These are phyloP conservation scores for Synergus gifuensis DNA, from an alignment of 2,888 invertebrate species.

Conservation along the genomic window DNA sequence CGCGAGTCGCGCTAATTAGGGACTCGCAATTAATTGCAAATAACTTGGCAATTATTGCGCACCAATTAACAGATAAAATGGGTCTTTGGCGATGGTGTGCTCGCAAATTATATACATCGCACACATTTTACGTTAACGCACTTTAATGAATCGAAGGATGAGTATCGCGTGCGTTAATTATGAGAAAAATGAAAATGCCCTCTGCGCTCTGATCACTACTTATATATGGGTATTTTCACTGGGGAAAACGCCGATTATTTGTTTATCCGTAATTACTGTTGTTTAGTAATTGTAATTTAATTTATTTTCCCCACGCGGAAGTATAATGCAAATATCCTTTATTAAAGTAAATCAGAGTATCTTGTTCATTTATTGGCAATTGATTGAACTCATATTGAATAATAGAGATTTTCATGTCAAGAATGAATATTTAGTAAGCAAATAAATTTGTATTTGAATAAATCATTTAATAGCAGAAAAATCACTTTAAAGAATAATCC, in stretches of 20 bases:
- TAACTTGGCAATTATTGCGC: conserved; percentile 52
- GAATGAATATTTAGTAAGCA: too few relatives aligned
- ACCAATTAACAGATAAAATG: conserved; percentile 61
- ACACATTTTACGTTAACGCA: conserved; percentile 25
- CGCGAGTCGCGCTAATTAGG: conserved; percentile 58
- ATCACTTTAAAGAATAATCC: too few relatives aligned
- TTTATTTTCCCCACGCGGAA: neutral
- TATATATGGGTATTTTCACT: neutral
- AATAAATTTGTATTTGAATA: too few relatives aligned
- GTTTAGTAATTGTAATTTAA: too few relatives aligned
- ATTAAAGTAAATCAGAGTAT: too few relatives aligned
- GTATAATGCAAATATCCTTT: too few relatives aligned
- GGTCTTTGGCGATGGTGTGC: conserved; percentile 40
- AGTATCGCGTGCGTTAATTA: conserved; percentile 53
- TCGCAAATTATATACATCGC: neutral
- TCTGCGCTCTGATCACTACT: neutral
- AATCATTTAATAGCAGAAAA: too few relatives aligned
- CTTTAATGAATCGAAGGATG: conserved; percentile 59
- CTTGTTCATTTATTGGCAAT: too few relatives aligned
- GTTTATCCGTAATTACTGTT: neutral
- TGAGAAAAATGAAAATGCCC: conserved; percentile 40
- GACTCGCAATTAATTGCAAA: conserved; percentile 55
- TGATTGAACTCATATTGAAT: too few relatives aligned
- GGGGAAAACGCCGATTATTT: neutral
- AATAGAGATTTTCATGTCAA: too few relatives aligned